phyloP scores from a whole-genome alignment of 2,888 invertebrate genomes.

The Habroteleia sp. region DNA sequence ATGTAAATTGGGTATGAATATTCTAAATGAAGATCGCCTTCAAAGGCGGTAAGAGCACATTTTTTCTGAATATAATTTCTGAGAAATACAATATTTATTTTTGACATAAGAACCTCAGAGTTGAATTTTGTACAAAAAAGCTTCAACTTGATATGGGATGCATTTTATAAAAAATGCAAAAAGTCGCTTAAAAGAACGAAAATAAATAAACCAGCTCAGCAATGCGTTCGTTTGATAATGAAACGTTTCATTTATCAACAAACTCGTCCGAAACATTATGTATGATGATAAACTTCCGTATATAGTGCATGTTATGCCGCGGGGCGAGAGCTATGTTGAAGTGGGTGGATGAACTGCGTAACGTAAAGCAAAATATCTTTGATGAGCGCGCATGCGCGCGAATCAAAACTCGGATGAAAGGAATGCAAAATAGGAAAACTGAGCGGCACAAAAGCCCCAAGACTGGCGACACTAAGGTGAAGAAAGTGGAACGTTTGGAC shows the following conservation, averaged over 20 bases:
- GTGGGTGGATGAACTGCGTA: constrained; percentile 24
- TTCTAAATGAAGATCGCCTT: too few relatives aligned
- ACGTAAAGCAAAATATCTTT: constrained; percentile 29
- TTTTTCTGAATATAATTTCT: too few relatives aligned
- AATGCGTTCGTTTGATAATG: constrained; percentile 32
- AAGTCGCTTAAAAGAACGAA: constrained; percentile 11
- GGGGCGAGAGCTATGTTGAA: constrained; percentile 16
- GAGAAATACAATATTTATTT: too few relatives aligned
- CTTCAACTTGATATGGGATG: too few relatives aligned
- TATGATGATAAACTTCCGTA: constrained; percentile 49
- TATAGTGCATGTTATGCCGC: constrained; percentile 35
- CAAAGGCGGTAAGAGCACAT: too few relatives aligned
- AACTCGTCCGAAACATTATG: constrained; percentile 47
- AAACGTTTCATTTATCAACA: constrained; percentile 53
- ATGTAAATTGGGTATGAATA: too few relatives aligned
- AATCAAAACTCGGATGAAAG: constrained; percentile 25
- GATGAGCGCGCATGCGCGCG: constrained; percentile 32
- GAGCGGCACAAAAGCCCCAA: constrained; percentile 19
- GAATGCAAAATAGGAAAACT: constrained; percentile 24
- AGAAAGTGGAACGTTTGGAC: constrained; percentile 15
- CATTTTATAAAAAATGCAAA: too few relatives aligned
- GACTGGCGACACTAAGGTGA: constrained; percentile 22
- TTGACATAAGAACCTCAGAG: too few relatives aligned
- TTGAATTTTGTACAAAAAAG: too few relatives aligned
- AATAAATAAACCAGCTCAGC: constrained; percentile 27